Base-by-base conservation (phyloP, 2,113 vertebrate species). In the Salvelinus namaycush region DNA sequence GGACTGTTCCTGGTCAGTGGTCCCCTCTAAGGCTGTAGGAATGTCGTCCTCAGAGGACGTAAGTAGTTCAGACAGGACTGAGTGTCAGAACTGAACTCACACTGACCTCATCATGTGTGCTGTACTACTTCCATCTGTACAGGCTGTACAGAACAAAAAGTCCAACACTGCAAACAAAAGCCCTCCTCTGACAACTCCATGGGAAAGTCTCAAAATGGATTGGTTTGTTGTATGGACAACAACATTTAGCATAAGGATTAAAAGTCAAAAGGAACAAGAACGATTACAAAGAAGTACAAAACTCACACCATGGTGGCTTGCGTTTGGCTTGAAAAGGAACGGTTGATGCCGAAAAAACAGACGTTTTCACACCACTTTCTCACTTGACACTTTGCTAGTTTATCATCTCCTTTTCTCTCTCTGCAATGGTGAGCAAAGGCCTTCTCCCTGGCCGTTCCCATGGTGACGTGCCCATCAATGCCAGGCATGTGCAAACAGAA, bases 401-500 rank as follows among this genome's bases (percentile, higher is more conserved):
- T 92, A 92, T 92, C 89, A 84, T 92, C 89, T 81, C 84, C 77
- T 86, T 73, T 79, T 88, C 76, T 68, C 74, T 86, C 87, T 84
- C 73, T 79, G 73, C 79, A 80, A 66, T 83, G 83, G 89, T 81
- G 76, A 90, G 87, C 78, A 75, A 87, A 74, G 86, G 39, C 82
- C 84, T 80, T 86, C 86, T 92, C 84, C 83, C 72, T 81, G 79
- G 77, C 76, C 24, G 93, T 94, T 93, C 90, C 93, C 91, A 94
- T 93, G 92, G 93, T 80, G 93, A 94, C 90, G 75, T 83, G 91
- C 88, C 88, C 80, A 89, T 93, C 91, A 94, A 93, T 85, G 81
- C 80, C 88, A 91, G 90, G 90, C 92, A 92, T 93, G 90, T 90
- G 88, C 91, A 93, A 93, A 94, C 91, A 93, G 81, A 87, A 84